A percentile compares a stretch with the other conserved stretches of the same genome.
phyloP scores from a whole-genome alignment of 1,140 invertebrate species.

The Drosophila kepulauana region DNA sequence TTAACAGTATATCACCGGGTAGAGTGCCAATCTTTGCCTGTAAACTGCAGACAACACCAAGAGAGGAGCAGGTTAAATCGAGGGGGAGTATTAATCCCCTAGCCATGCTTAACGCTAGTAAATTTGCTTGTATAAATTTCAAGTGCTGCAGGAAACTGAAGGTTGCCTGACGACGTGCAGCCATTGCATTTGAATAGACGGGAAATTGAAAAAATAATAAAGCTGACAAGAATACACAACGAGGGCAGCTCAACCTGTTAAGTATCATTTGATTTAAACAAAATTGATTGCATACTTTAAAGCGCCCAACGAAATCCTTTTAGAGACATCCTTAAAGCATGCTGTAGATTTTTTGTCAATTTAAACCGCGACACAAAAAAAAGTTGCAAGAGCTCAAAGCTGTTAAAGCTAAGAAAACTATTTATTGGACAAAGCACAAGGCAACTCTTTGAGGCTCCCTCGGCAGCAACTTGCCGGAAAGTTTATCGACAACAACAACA shows the following conservation, averaged over 20 bases:
- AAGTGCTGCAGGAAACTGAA: constrained; percentile 32
- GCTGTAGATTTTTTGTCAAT: neutral
- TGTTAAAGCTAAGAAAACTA: neutral
- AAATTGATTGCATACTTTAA: neutral
- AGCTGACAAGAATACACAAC: constrained; percentile 40
- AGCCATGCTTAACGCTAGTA: constrained; percentile 21
- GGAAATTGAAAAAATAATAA: constrained; percentile 84
- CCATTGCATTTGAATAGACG: constrained; percentile 64
- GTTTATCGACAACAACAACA: constrained; percentile 23
- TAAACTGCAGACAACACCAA: constrained; percentile 74
- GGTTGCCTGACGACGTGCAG: constrained; percentile 33
- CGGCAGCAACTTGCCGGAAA: constrained; percentile 15
- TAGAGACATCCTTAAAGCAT: neutral
- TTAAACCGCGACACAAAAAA: neutral
- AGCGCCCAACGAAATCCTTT: neutral
- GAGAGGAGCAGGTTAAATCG: neutral
- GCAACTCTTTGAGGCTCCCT: constrained; percentile 5
- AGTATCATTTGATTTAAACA: neutral
- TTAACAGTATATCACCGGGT: constrained; percentile 95
- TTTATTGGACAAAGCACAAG: neutral
- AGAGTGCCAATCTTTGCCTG: constrained; percentile 89
- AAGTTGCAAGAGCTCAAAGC: neutral
- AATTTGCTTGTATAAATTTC: constrained; percentile 46
- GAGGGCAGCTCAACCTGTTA: constrained; percentile 11
- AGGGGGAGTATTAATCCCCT: constrained; percentile 16